Evolutionary conservation across 2,113 vertebrate genomes (phyloP), one percentile per base, ranked within the genome.

Genomic region (Poecilia latipinna): DNA sequence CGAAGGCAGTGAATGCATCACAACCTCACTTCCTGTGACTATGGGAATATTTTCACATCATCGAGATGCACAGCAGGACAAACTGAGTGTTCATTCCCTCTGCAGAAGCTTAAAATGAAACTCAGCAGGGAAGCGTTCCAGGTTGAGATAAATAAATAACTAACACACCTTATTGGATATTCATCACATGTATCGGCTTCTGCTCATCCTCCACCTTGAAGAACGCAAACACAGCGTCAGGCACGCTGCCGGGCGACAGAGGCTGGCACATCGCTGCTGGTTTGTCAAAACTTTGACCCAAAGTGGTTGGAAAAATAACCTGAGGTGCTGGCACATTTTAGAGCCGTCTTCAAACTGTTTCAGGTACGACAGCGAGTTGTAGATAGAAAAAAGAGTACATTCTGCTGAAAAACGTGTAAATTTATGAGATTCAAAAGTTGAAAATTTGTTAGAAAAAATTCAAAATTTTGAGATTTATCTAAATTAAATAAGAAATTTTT

Each of bases 221-320:
- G 44, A 32, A 0, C 65, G 60, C 48, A 60, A 75, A 61, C 33
- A 26, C 61, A 61, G 32, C 51, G 64, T 57, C 35, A 31, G 19
- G 65, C 73, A 61, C 6, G 78, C 75, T 82, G 82, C 80, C 85
- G 68, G 60, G 81, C 81, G 83, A 87, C 28, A 28, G 28, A 54
- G 12, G 33, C 48, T 33, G 70, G 84, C 77, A 72, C 29, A 35
- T 70, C 60, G 4, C 65, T 24, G 62, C 60, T 19, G 61, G 78
- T 82, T 51, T 80, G 82, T 80, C 80, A 83, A 54, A 80, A 54
- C 33, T 39, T 74, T 1, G 31, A 75, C 71, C 67, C 2, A 29
- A 48, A 69, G 60, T 6, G 65, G 61, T 64, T 7, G 31, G 22
- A 63, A 17, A 32, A 39, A 39, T 65, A 35, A 31, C 72, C 79